These are phyloP conservation scores for Miniopterus natalensis DNA, from an alignment of 2,113 vertebrate genomes.

Conservation along the genomic window DNA sequence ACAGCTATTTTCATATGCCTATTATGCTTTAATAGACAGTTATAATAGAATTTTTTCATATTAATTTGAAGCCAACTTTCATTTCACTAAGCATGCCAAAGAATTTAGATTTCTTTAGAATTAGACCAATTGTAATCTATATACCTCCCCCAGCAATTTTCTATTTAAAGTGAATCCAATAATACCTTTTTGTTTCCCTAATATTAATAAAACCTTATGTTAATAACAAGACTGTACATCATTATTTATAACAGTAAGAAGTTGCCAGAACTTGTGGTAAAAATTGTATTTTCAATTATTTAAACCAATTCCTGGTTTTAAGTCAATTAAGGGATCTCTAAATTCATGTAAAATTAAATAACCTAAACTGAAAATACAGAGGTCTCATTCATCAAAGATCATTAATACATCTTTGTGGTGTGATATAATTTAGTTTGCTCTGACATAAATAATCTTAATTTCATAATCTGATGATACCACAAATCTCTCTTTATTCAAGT, in stretches of 20 bases:
- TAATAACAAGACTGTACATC: constrained; percentile 4
- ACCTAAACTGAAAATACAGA: neutral
- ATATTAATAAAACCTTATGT: constrained; percentile 25
- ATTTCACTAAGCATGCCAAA: constrained; percentile 72
- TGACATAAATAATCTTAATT: neutral
- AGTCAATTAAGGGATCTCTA: neutral
- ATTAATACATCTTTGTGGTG: neutral
- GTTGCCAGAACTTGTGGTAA: neutral
- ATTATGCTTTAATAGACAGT: constrained; percentile 26
- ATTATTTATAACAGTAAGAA: neutral
- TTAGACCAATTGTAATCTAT: constrained; percentile 80
- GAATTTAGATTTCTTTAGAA: constrained; percentile 77
- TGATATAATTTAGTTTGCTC: neutral
- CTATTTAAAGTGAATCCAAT: constrained; percentile 55
- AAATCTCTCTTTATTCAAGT: neutral
- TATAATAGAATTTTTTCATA: constrained; percentile 44
- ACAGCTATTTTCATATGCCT: constrained; percentile 58
- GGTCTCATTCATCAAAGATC: neutral
- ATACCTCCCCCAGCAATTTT: constrained; percentile 46
- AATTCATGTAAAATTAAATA: constrained; percentile 34
- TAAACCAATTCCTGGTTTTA: constrained; percentile 11
- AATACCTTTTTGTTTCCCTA: neutral
- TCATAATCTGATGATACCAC: neutral
- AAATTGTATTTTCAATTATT: constrained; percentile 26
- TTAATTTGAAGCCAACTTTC: constrained; percentile 83